Conservation (phyloP, 2,113 vertebrate genomes). For the Emydocephalus ijimae region DNA sequence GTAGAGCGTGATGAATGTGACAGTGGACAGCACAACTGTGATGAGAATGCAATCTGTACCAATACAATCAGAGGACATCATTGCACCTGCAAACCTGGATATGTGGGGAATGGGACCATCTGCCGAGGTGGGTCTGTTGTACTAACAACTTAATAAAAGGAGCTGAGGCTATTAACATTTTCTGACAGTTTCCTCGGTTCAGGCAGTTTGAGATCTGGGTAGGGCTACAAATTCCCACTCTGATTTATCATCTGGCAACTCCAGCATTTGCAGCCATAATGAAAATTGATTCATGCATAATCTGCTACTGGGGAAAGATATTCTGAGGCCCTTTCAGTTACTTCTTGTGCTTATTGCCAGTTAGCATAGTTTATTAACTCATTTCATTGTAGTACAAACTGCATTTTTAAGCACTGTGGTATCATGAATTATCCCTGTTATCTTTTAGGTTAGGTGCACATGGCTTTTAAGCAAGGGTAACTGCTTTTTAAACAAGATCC, state of each 20-base stretch:
- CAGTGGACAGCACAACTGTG: conserved; percentile 78
- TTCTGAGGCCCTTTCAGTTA: neutral
- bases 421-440: conserved; percentile 2
- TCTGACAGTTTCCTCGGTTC: neutral
- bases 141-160: fast-evolving
- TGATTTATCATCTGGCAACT: neutral
- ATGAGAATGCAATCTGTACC: conserved; percentile 91
- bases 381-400: neutral
- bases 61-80: conserved; percentile 91
- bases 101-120: conserved; percentile 90
- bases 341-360: neutral
- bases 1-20: conserved; percentile 90
- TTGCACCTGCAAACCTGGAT: conserved; percentile 94
- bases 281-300: conserved; percentile 53
- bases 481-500: neutral
- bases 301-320: conserved; percentile 11
- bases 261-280: conserved; percentile 24
- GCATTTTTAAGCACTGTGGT: neutral
- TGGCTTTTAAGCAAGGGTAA: conserved; percentile 16
- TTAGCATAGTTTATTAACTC: neutral
- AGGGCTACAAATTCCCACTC: neutral
- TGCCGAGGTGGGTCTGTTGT: conserved; percentile 78
- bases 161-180: neutral
- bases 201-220: neutral
- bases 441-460: conserved; percentile 8